Percentiles rank a stretch among this genome's conserved stretches.
Evolutionary conservation across 2,888 invertebrate species (phyloP).

Genomic region (Microctonus aethiopoides): DNA sequence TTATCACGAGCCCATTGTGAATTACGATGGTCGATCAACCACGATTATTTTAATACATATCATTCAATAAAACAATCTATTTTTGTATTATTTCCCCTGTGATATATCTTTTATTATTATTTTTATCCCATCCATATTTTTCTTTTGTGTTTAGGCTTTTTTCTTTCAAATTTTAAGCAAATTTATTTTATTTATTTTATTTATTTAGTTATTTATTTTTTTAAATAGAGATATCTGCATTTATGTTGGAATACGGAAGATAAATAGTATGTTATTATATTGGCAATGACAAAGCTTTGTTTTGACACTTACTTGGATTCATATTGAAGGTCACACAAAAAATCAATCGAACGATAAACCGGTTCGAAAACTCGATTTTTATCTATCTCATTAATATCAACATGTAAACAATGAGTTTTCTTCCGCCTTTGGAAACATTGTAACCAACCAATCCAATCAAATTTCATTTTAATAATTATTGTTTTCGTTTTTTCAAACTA

Average conservation of each 20-base stretch:
- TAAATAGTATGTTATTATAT: no score
- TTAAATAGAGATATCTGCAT: background rate
- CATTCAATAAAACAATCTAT: constrained; percentile 23
- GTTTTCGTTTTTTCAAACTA: background rate
- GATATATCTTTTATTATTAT: background rate
- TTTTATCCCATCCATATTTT: background rate
- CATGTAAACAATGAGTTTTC: background rate
- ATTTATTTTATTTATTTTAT: background rate
- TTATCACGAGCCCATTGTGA: background rate
- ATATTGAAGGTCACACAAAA: constrained; percentile 42
- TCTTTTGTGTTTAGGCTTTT: no score
- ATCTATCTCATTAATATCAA: background rate
- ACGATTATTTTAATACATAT: constrained; percentile 2
- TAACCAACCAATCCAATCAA: constrained; percentile 46
- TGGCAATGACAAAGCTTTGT: background rate
- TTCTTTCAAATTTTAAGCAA: background rate
- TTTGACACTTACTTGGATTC: constrained; percentile 39
- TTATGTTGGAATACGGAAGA: background rate
- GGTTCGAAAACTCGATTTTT: constrained; percentile 33
- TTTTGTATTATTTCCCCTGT: background rate
- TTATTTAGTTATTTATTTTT: background rate
- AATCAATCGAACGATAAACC: constrained; percentile 44
- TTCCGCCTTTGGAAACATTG: constrained; percentile 30
- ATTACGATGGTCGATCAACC: background rate
- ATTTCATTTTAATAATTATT: constrained; percentile 39